Conservation (phyloP, 2,113 vertebrate species). For the Rhea pennata region DNA sequence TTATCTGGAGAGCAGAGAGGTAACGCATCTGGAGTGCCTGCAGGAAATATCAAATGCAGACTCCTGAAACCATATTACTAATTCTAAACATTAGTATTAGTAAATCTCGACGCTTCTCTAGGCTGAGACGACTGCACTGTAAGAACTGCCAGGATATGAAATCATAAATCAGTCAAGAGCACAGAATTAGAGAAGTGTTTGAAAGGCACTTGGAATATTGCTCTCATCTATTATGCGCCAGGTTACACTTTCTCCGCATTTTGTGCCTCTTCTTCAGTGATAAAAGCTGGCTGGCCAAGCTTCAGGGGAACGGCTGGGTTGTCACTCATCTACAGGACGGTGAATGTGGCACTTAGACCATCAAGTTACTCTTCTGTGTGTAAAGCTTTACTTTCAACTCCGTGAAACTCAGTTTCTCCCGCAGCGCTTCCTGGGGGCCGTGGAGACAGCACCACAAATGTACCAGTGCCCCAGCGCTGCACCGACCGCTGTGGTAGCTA, state of each 20-base stretch:
- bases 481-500: neutral
- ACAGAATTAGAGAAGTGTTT: neutral
- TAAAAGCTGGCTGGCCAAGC: neutral
- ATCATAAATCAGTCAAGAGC: neutral
- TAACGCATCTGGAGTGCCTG: neutral
- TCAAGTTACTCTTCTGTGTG: neutral
- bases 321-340: fast-evolving
- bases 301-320: neutral
- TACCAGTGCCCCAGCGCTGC: neutral
- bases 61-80: neutral
- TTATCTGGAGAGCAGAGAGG: neutral
- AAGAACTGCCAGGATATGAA: neutral
- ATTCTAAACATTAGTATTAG: neutral
- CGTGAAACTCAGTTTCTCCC: neutral
- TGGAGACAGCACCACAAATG: neutral
- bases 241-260: neutral
- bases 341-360: fast-evolving
- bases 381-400: neutral
- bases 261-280: neutral
- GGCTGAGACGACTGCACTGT: neutral
- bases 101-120: neutral
- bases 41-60: neutral
- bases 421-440: fast-evolving
- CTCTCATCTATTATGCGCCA: fast-evolving
- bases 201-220: neutral